Evolutionary conservation across 2,797 vertebrate species (phyloP).

Genomic region (Aulostomus chinensis): DNA sequence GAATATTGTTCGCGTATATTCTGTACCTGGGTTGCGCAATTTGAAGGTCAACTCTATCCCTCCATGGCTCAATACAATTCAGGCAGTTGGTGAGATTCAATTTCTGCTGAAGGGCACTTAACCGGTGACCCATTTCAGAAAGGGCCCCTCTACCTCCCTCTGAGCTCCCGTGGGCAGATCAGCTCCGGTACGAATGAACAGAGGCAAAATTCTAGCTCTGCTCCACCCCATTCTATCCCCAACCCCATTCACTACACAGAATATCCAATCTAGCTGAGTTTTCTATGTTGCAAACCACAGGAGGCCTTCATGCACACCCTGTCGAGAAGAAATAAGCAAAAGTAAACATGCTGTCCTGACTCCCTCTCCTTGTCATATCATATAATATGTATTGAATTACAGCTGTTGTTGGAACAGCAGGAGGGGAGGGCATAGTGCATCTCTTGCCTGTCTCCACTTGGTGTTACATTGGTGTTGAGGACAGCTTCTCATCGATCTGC

Average conservation of each 20-base stretch:
- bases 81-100: slow-evolving; percentile 73
- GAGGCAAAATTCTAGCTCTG: slow-evolving; percentile 42
- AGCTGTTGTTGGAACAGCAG: slow-evolving; percentile 61
- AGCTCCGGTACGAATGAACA: slow-evolving; percentile 62
- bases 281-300: slow-evolving; percentile 50
- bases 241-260: slow-evolving; percentile 19
- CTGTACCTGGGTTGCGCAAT: slow-evolving; percentile 50
- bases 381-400: slow-evolving; percentile 71
- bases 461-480: slow-evolving; percentile 69
- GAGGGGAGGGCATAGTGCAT: slow-evolving; percentile 35
- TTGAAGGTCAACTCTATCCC: slow-evolving; percentile 74
- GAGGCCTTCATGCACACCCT: slow-evolving; percentile 66
- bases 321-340: slow-evolving; percentile 62
- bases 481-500: slow-evolving; percentile 77
- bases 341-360: slow-evolving; percentile 50
- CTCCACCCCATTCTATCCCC: slow-evolving; percentile 34
- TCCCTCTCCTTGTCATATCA: slow-evolving; percentile 59
- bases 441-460: slow-evolving; percentile 65
- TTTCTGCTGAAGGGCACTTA: slow-evolving; percentile 80
- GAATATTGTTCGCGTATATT: slow-evolving; percentile 67
- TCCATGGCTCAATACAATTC: slow-evolving; percentile 69
- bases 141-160: slow-evolving; percentile 60
- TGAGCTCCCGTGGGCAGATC: slow-evolving; percentile 52
- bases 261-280: slow-evolving; percentile 36
- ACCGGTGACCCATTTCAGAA: slow-evolving; percentile 80